Evolutionary conservation across 2,797 vertebrate species (phyloP), one percentile per base, ranked within the genome.

Genomic region (Spinus olivaceus): DNA sequence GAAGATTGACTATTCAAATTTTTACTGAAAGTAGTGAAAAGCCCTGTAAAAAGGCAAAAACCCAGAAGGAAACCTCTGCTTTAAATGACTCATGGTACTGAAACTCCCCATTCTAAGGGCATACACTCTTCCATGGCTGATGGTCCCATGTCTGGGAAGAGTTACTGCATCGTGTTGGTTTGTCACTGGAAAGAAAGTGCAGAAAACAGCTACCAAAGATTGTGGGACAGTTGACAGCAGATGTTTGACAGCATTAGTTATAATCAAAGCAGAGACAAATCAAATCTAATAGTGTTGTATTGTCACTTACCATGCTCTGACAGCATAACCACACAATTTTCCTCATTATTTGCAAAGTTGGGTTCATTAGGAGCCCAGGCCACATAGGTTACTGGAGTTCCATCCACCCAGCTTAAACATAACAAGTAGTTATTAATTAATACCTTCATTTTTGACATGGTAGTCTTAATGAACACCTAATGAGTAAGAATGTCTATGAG

Each of bases 301-400:
- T 70, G 25, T 57, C 49, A 90, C 97, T 95, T 97, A 99, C 99
- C 99, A 92, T 98, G 98, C 30, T 97, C 74, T 99, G 99, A 23
- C 22, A 41, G 18, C 24, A 99, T 98, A 17, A 98, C 95, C 25
- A 99, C 99, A 94, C 99, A 99, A 74, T 99, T 98, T 97, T 99
- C 99, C 88, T 99, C 99, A 51, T 99, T 99, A 94, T 99, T 99
- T 79, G 98, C 98, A 96, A 99, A 99, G 96, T 99, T 99, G 50
- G 99, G 99, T 96, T 99, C 99, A 88, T 99, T 98, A 15, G 97
- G 86, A 47, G 98, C 98, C 99, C 99, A 99, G 41, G 99, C 97
- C 14, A 98, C 98, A 80, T 97, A 99, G 8, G 97, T 97, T 39
- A 99, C 97, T 47, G 98, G 98, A 42, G 97, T 98, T 65, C 98